Evolutionary conservation across 2,797 vertebrate genomes (phyloP), one percentile per base, ranked within the genome.

Genomic region (Diplodus puntazzo): DNA sequence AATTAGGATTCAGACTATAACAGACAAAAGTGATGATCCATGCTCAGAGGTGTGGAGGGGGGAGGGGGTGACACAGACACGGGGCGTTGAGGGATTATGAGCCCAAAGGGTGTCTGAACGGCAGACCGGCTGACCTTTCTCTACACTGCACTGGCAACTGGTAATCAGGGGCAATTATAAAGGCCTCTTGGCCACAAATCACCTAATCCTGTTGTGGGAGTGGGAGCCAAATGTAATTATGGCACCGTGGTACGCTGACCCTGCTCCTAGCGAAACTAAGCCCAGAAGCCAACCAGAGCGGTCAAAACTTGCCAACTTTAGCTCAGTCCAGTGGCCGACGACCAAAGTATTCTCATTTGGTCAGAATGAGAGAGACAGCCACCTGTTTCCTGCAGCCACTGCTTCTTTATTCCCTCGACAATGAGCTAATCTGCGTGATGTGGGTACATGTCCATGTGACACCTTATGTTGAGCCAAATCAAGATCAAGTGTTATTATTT

Each of bases 101-200:
- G 84, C 79, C 87, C 87, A 87, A 89, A 90, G 86, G 86, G 86
- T 89, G 88, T 92, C 84, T 92, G 87, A 87, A 85, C 79, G 16
- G 84, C 87, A 90, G 88, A 91, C 84, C 73, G 82, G 69, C 81
- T 91, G 93, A 95, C 92, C 92, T 92, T 92, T 91, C 89, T 79
- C 86, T 86, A 66, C 78, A 84, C 82, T 65, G 81, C 78, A 78
- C 83, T 84, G 85, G 88, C 76, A 87, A 92, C 80, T 85, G 86
- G 73, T 90, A 92, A 95, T 94, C 89, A 94, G 88, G 91, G 83
- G 81, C 91, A 94, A 94, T 95, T 94, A 94, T 89, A 84, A 88
- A 91, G 81, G 84, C 81, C 87, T 90, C 89, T 92, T 89, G 89
- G 87, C 90, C 88, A 87, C 90, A 89, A 89, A 92, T 92, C 88